Evolutionary conservation across 1,140 invertebrate genomes (phyloP).

Genomic region (Phenacoccus solenopsis): DNA sequence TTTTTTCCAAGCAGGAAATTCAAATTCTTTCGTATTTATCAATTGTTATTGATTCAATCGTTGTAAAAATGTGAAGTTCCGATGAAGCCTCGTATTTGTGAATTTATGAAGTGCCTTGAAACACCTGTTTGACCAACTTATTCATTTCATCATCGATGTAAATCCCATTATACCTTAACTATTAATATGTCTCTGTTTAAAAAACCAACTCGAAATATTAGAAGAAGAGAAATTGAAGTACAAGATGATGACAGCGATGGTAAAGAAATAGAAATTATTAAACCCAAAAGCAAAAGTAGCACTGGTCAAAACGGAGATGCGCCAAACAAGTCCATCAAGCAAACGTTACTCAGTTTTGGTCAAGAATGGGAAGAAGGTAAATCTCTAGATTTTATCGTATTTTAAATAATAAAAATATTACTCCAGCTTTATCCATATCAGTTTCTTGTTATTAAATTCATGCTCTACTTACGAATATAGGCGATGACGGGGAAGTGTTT

Average conservation of each 20-base stretch:
- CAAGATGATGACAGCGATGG: slow-evolving; percentile 59
- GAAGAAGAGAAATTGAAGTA: slow-evolving; percentile 56
- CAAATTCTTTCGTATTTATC: too few species aligned
- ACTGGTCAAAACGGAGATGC: slow-evolving; percentile 34
- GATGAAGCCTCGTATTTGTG: too few species aligned
- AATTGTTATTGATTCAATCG: too few species aligned
- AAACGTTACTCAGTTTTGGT: slow-evolving; percentile 67
- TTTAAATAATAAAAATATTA: background rate
- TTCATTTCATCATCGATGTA: background rate
- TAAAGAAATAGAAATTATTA: slow-evolving; percentile 37
- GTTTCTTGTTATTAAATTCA: too few species aligned
- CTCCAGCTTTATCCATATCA: background rate
- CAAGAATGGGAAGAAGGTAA: slow-evolving; percentile 56
- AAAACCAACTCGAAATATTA: slow-evolving; percentile 75
- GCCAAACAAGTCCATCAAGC: slow-evolving; percentile 39
- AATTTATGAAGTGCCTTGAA: too few species aligned
- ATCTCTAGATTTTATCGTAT: slow-evolving; percentile 12
- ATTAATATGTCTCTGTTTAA: slow-evolving; percentile 42
- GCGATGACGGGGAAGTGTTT: slow-evolving; percentile 78
- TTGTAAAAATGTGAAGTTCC: too few species aligned
- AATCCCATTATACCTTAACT: background rate
- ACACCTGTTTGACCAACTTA: too few species aligned
- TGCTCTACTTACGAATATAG: too few species aligned
- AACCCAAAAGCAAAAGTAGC: slow-evolving; percentile 34
- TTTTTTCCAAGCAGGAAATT: too few species aligned